Evolutionary conservation across 30 jellyfish, hydroid and myxozoan species (phyloP).

Genomic region (Clytia hemisphaerica): DNA sequence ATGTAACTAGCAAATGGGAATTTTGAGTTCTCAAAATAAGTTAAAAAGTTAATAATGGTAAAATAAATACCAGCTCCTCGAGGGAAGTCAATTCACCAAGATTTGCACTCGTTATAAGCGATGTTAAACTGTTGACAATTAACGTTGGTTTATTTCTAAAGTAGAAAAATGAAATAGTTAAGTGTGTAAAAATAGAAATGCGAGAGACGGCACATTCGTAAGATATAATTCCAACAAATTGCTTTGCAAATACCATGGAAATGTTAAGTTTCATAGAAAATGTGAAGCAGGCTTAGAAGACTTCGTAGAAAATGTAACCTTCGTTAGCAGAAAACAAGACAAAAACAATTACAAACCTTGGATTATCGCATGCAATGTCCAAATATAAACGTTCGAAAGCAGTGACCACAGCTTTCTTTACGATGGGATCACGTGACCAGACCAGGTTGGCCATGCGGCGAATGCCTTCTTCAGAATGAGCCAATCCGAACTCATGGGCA

Average conservation of each 20-base stretch:
- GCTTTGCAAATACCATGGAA: no score
- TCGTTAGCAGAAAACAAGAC: background rate
- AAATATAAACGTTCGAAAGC: slow-evolving; percentile 71
- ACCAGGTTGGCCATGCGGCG: slow-evolving; percentile 80
- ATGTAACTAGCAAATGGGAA: no score
- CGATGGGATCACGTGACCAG: slow-evolving; percentile 87
- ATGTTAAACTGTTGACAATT: slow-evolving; percentile 58
- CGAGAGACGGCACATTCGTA: no score
- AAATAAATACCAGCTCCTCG: slow-evolving; percentile 80
- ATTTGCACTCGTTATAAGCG: slow-evolving; percentile 65
- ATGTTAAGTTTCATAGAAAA: background rate
- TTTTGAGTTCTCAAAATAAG: no score
- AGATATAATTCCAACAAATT: no score
- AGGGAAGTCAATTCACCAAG: slow-evolving; percentile 84
- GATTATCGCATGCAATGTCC: slow-evolving; percentile 42
- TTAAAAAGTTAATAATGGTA: no score
- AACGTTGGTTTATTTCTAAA: slow-evolving; percentile 48
- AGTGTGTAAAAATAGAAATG: no score
- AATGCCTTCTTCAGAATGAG: slow-evolving; percentile 60
- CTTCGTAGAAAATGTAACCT: background rate
- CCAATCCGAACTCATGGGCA: slow-evolving; percentile 79
- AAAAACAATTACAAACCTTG: slow-evolving; percentile 29
- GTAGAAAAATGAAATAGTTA: background rate
- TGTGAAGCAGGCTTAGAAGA: background rate
- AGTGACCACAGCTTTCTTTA: slow-evolving; percentile 75